A percentile compares a stretch with the other conserved stretches of the same genome.
Conservation (phyloP, 2,888 invertebrate species). For the Acleris cristana region DNA sequence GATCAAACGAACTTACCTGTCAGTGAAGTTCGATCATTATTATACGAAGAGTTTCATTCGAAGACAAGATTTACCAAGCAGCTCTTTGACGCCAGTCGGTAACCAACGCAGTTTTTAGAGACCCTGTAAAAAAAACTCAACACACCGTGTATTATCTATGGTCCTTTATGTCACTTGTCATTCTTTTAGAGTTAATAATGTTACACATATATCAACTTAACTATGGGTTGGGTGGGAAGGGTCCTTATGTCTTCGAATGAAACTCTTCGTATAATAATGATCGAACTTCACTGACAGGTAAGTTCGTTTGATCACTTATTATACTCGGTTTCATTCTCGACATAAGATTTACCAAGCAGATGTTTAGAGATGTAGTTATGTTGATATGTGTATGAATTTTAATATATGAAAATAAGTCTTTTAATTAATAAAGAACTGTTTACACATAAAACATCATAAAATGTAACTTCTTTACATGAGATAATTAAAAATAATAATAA, state of each 20-base stretch:
- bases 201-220: neutral
- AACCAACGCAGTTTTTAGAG: conserved; percentile 1
- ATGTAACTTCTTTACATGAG: no score
- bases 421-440: no score
- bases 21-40: neutral
- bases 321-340: conserved; percentile 1
- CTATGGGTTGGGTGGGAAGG: neutral
- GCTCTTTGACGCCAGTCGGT: neutral
- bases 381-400: neutral
- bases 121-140: neutral
- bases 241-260: neutral
- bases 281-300: neutral
- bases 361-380: neutral
- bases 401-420: no score
- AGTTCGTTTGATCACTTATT: neutral
- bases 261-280: neutral
- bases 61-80: neutral
- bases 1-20: neutral
- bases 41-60: neutral
- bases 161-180: neutral
- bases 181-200: neutral
- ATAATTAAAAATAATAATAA: no score
- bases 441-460: no score
- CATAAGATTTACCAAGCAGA: neutral
- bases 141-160: neutral